Evolutionary conservation across 2,888 invertebrate genomes (phyloP), one percentile per base, ranked within the genome.

Genomic region (Phyto melanocephala): DNA sequence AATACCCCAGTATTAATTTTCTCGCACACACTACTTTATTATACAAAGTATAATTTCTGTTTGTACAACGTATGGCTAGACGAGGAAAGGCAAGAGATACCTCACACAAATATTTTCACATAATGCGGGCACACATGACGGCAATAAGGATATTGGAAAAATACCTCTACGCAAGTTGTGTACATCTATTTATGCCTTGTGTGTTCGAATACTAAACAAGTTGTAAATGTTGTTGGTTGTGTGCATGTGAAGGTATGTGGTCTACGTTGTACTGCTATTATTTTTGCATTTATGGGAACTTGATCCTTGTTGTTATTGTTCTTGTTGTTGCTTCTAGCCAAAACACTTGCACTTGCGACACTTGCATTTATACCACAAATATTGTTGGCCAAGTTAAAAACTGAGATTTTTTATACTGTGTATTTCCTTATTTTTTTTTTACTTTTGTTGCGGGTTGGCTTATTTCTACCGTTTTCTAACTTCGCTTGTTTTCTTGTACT

Each of bases 341-440:
- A 72, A 68, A 70, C 56, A 74, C 78, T 81, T 81, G 56, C 63
- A 78, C 77, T 81, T 74, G 74, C 52, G 68, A 70, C 78, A 78
- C 63, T 56, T 63, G 40, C 81, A 24, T 40, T 78, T 47, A 74
- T 68, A 68, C 77, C 77, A 68, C 71, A 77, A 81, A 77, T 68
- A 68, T 72, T 60, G 45, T 63, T 77, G 63, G 56, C 74, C 81
- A 78, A 68, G 74, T 74, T 70, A 68, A 50, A 10, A 68, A 58
- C 78, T 54, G 78, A 77, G 81, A 81, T 78, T 78, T 68, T 60
- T 20, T 20, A 28, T 50, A 20, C 28, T 22, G 11, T 24, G n/a
- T 13, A 45, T n/a, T 13, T 58, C 15, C 17, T n/a, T 22, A 33
- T 1, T 35, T 1, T 13, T 56, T 24, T 33, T 47, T 58, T 40